These are phyloP conservation scores for Brevimyrus niger DNA, from an alignment of 2,113 vertebrate genomes.

Conservation along the genomic window DNA sequence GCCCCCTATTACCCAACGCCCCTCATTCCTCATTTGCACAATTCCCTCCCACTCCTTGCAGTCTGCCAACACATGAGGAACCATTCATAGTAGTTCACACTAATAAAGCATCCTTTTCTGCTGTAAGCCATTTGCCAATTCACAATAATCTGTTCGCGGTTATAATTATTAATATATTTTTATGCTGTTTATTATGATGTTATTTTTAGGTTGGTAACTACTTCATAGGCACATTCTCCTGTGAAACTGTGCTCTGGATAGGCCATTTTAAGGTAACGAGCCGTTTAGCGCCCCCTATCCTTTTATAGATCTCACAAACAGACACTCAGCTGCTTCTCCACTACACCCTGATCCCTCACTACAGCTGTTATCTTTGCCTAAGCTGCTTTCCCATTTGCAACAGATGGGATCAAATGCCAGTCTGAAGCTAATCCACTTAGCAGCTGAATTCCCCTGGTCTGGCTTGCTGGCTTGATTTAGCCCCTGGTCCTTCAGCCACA, in stretches of 20 bases:
- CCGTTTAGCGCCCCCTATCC: neutral
- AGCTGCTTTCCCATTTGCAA: slow-evolving; percentile 8
- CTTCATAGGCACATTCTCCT: neutral
- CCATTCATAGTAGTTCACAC: neutral
- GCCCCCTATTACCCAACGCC: neutral
- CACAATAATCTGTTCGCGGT: neutral
- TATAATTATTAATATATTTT: neutral
- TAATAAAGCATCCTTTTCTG: neutral
- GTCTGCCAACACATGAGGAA: neutral
- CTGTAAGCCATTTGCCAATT: neutral
- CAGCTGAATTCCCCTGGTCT: neutral
- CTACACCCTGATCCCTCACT: neutral
- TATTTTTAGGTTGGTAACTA: neutral
- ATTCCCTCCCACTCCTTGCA: neutral
- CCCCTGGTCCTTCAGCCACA: neutral
- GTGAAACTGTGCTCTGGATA: neutral
- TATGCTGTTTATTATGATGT: neutral
- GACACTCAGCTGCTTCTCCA: neutral
- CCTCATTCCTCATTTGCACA: neutral
- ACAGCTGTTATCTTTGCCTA: slow-evolving; percentile 6
- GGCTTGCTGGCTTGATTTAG: slow-evolving; percentile 2
- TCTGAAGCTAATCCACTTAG: slow-evolving; percentile 16
- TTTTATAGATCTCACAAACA: neutral
- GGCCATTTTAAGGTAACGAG: neutral
- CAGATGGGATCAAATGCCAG: slow-evolving; percentile 13